Evolutionary conservation across 2,113 vertebrate genomes (phyloP), one percentile per base, ranked within the genome.

Genomic region (Thalassarche chlororhynchos): DNA sequence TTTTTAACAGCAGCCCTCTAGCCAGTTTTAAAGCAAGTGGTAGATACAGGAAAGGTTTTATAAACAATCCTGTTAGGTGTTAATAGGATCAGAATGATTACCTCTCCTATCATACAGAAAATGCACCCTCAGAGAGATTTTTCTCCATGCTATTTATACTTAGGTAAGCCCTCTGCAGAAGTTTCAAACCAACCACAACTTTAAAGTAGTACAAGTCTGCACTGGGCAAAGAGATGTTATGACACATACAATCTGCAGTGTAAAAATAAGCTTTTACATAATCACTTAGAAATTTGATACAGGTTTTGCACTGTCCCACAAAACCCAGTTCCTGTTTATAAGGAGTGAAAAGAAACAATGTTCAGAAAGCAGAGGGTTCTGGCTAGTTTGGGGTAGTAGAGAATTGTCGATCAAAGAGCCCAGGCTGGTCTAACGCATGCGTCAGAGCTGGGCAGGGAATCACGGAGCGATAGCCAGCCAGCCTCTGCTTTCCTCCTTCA

Each of bases 21-120:
- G 54, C 58, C 28, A 38, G 36, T 83, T 94, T 80, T 70, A 93
- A 93, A 96, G 76, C 21, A 91, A 77, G 31, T 42, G 32, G 12
- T 77, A 69, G 70, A 66, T 77, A 87, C 0, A 5, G 29, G 44
- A 72, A 88, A 80, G 61, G 40, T 62, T 88, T 97, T 88, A 57
- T 66, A 87, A 88, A 84, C 54, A 94, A 93, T 88, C 87, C 71
- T 92, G 49, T 94, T 95, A 95, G 21, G n/a, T 88, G 29, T 66
- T 97, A 96, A 95, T 80, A 94, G 75, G 90, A 97, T 96, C 62
- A 96, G 29, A 92, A 92, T 74, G 13, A 88, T 93, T 94, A 88
- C 75, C 42, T 80, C 31, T 74, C 46, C 58, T 76, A 42, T 61
- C 79, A 80, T 32, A 61, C 12, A 16, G 64, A 90, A 97, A 92